Evolutionary conservation across 2,797 vertebrate species (phyloP).

Genomic region (Borostomias antarcticus): DNA sequence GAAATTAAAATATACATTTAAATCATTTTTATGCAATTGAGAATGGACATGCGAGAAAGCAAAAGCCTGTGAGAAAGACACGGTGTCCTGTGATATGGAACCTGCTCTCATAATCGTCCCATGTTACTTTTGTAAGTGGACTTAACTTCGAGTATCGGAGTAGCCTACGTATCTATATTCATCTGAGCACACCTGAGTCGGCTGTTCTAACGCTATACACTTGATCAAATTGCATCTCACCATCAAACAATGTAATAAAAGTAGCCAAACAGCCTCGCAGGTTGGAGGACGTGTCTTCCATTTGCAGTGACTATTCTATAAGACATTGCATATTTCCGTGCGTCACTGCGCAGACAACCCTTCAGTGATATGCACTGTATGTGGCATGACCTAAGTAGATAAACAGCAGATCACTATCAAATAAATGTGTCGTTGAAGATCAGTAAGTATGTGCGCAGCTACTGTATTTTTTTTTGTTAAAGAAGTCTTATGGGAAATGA

Average conservation of each 20-base stretch:
- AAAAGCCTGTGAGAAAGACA: no score
- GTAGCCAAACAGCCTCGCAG: conserved; percentile 14
- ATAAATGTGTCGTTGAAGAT: conserved; percentile 26
- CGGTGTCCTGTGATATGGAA: no score
- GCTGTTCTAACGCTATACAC: no score
- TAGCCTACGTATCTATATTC: neutral
- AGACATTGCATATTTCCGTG: conserved; percentile 31
- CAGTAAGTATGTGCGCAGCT: conserved; percentile 39
- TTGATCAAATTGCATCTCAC: conserved; percentile 44
- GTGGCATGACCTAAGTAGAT: neutral
- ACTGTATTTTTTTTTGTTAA: conserved; percentile 35
- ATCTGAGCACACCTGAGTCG: neutral
- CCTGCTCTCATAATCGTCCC: neutral
- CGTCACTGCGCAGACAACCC: conserved; percentile 5
- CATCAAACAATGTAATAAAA: conserved; percentile 19
- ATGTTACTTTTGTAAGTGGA: neutral
- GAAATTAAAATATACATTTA: no score
- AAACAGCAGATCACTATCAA: neutral
- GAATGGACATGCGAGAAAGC: no score
- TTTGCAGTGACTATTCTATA: conserved; percentile 23
- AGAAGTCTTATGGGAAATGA: conserved; percentile 50
- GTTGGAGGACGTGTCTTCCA: conserved; percentile 41
- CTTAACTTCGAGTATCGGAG: neutral
- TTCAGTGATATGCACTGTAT: conserved; percentile 25
- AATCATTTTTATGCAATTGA: no score